A percentile compares a stretch with the other conserved stretches of the same genome.
These are phyloP conservation scores for Epinotia brunnichana DNA, from an alignment of 2,888 invertebrate genomes.

Conservation along the genomic window DNA sequence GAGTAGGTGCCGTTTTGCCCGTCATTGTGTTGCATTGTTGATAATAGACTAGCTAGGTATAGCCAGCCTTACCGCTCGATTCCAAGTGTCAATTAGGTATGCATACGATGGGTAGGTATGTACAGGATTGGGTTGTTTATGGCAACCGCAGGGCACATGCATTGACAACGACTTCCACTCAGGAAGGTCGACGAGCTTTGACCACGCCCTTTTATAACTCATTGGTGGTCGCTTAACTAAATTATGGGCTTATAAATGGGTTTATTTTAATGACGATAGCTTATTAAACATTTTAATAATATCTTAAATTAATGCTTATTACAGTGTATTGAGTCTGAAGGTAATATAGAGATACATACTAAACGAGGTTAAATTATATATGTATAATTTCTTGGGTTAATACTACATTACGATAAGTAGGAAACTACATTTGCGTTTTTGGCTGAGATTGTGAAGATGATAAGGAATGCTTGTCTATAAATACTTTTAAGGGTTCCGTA, in stretches of 20 bases:
- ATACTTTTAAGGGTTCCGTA: too few species aligned
- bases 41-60: constrained; percentile 25
- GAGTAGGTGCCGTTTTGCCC: constrained; percentile 23
- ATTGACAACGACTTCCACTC: constrained; percentile 45
- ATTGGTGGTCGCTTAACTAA: constrained; percentile 42
- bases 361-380: background rate
- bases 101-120: constrained; percentile 38
- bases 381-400: background rate
- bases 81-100: constrained; percentile 43
- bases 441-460: too few species aligned
- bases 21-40: constrained; percentile 39
- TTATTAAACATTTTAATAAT: constrained; percentile 36
- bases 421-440: too few species aligned
- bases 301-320: constrained; percentile 29
- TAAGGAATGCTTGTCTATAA: background rate
- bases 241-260: constrained; percentile 42
- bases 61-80: constrained; percentile 32
- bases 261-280: constrained; percentile 36
- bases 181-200: constrained; percentile 48
- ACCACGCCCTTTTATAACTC: constrained; percentile 45
- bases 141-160: constrained; percentile 44
- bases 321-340: background rate
- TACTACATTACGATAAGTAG: background rate
- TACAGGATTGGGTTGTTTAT: constrained; percentile 43
- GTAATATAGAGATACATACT: background rate